These are phyloP conservation scores for Nephrotoma flavescens DNA, from an alignment of 2,888 invertebrate genomes.

Conservation along the genomic window DNA sequence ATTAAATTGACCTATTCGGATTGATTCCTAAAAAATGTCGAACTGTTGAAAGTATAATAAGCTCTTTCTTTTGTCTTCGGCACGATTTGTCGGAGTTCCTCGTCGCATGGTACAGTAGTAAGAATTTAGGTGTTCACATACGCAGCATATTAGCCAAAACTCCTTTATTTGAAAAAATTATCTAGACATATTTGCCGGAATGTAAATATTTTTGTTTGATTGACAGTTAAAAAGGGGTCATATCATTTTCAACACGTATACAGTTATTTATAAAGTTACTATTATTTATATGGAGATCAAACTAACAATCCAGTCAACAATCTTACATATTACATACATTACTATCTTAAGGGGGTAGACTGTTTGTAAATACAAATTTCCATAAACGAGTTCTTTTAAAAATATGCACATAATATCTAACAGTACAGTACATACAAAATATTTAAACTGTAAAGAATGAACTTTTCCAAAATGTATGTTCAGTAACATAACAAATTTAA, in stretches of 20 bases:
- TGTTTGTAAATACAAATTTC: background rate
- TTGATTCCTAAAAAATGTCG: no score
- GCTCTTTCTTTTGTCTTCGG: no score
- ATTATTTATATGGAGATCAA: background rate
- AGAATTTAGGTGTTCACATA: no score
- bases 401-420: background rate
- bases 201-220: no score
- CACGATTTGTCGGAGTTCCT: no score
- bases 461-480: background rate
- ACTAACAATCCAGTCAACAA: background rate
- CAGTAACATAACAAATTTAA: background rate
- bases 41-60: no score
- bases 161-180: no score
- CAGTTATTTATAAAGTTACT: background rate
- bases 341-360: background rate
- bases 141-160: no score
- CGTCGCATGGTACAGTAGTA: no score
- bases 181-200: no score
- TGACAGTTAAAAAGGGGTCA: background rate
- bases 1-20: no score
- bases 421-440: background rate
- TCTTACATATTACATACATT: background rate
- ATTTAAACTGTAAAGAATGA: background rate
- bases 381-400: background rate
- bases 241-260: background rate